Base-by-base conservation (phyloP, 2,113 vertebrate genomes). In the Nothocercus nigrocapillus region DNA sequence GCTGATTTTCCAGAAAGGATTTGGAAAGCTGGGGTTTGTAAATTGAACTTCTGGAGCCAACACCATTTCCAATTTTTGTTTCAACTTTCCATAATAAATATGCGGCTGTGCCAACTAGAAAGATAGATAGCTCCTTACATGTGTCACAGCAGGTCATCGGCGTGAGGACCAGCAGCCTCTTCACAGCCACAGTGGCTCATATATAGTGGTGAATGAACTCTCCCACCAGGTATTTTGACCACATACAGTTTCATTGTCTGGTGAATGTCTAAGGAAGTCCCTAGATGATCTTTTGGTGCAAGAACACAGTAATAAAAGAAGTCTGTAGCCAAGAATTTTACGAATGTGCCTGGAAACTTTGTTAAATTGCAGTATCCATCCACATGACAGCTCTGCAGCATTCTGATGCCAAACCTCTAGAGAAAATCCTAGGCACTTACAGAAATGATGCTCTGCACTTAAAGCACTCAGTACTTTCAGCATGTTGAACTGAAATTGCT, bases 371-470 rank as follows among this genome's bases (percentile, higher is more conserved):
- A 90, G 9, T 79, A 73, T 89, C 40, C 93, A 49, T 82, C 59
- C 90, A 56, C 70, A n/a, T 88, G 83, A 69, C 74, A 89, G 66
- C 53, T 94, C 67, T 93, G 85, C 66, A 82, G 66, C 2, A 0
- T 79, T 90, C 58, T 79, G 53, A 76, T 92, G 90, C 86, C 88
- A 95, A 53, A 93, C 66, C 85, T 76, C 74, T 58, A 63, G 77
- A 95, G 94, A 94, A 84, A 89, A 86, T 66, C 54, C n/a, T 56
- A 66, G 79, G 77, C 54, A 16, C 27, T 95, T 96, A 87, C 88
- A 93, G 93, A 80, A 97, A 96, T 73, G 83, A 54, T 82, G 66
- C 40, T 66, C 63, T 25, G 16, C 59, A 42, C 47, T 93, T 91
- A 36, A 85, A 62, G 32, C 82, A 89, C 63, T 75, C 11, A 17